Evolutionary conservation across 53 echinoderm and acorn worm species (phyloP), one percentile per base, ranked within the genome.

Genomic region (Apostichopus leukothele): DNA sequence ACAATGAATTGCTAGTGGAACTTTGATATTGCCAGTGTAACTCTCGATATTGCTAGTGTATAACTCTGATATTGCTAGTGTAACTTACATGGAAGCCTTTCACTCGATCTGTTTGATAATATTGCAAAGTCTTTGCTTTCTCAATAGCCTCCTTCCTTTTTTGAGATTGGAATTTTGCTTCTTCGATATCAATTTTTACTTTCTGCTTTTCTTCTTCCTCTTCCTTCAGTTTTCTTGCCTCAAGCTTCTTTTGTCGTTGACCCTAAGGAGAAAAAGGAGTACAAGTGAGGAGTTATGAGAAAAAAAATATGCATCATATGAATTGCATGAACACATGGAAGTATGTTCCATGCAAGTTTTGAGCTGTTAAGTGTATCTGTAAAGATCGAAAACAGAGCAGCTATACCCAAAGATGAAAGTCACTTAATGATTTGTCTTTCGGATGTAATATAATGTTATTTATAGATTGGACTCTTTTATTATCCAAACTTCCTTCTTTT

Each of bases 41-140:
- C 63, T 39, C 39, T 63, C 13, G 11, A 16, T 63, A 57, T 19
- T 71, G 71, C 71, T 71, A n/a, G 18, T 6, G 20, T n/a, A 68
- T 13, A n/a, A n/a, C 71, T 3, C 57, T 57, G 57, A 71, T 19
- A 71, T 16, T 71, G 7, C 3, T 63, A 13, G 16, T 52, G 83
- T 9, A 7, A 95, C 97, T 97, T 74, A 97, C 97, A 92, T 97
- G 97, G 83, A 97, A 97, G 59, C 97, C 97, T 88, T 97, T 97
- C 66, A 97, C 97, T 75, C 98, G 90, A 76, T 98, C 98, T 27
- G 98, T 98, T 86, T 98, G 98, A 81, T 98, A 98, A 79, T 98
- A 98, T 78, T 98, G 98, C 8, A 95, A 87, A 13, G 98, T 98
- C 74, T 98, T 98, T n/a, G 98, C 98, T 83, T 98, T 94, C 76